Evolutionary conservation across 1,140 invertebrate genomes (phyloP), one percentile per base, ranked within the genome.

Genomic region (Magallana angulata): DNA sequence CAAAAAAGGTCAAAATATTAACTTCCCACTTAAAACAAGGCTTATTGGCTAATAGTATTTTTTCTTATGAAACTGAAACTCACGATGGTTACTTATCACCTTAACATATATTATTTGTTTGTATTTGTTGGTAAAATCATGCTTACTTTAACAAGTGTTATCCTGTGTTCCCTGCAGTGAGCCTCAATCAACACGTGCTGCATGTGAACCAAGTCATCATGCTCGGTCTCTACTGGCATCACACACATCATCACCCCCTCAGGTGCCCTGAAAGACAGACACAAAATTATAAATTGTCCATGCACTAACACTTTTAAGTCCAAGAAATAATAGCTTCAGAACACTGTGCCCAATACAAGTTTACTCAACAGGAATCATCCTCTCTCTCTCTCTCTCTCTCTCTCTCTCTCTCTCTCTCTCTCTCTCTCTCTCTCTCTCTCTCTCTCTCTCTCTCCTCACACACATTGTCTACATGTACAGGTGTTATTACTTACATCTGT

Each of bases 151-250:
- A 84, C 59, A 48, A 62, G 56, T 16, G 56, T n/a, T 0, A 84
- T 84, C 12, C 57, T 57, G 57, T 84, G 82, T 84, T 84, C 82
- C 30, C 82, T n/a, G 18, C 82, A 84, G 59, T 84, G 58, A 60
- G 82, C 82, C 59, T 84, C 82, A 8, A 84, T 62, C 24, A 84
- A 14, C 8, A 84, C 82, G 36, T 84, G 82, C 59, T 84, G 58
- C 82, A 84, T 84, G 58, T 84, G 82, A 7, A 60, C 57, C 59
- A 84, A 8, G 14, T 84, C 82, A 30, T 84, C 82, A 36, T 7
- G 30, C 14, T 7, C 57, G 14, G 18, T 62, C 12, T 84, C 82
- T n/a, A 60, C 30, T 9, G 82, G 82, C 59, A 84, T 57, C 4
- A 84, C 59, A 62, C 82, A 84, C 4, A 84, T 1, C 14, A 62